A percentile compares a stretch with the other conserved stretches of the same genome.
Conservation (phyloP, 2,797 vertebrate species). For the Rhinophrynus dorsalis region DNA sequence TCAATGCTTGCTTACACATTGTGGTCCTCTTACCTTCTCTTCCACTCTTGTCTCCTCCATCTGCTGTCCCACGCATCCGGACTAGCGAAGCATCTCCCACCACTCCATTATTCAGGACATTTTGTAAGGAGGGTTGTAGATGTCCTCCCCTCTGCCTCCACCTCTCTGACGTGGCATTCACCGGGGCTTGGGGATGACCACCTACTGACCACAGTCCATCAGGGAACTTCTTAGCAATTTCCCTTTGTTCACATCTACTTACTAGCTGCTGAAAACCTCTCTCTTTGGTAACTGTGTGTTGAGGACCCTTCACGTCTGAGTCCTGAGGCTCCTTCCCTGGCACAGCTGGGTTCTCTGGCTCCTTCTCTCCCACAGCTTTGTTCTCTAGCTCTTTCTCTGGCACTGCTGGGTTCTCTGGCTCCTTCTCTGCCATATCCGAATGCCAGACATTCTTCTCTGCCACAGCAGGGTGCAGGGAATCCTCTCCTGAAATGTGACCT, state of each 20-base stretch:
- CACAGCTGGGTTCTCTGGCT: not conserved
- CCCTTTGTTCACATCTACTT: no score
- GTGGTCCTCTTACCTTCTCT: slow-evolving; percentile 71
- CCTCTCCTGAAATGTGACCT: slow-evolving; percentile 16
- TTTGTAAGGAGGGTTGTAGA: not conserved
- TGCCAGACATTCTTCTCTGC: no score
- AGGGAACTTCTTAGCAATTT: no score
- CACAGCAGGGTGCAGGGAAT: not conserved
- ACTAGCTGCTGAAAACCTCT: no score
- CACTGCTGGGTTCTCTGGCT: no score
- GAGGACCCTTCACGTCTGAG: not conserved
- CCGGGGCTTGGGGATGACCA: not conserved
- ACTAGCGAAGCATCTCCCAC: not conserved
- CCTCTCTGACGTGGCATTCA: not conserved
- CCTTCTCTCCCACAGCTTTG: not conserved
- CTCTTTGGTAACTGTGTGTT: no score
- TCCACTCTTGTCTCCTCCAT: slow-evolving; percentile 63
- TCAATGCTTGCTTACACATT: not conserved
- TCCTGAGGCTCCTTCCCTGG: slow-evolving; percentile 19
- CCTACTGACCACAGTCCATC: not conserved
- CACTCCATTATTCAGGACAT: not conserved
- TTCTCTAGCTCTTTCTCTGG: no score
- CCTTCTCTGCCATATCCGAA: no score
- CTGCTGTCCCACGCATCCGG: not conserved
- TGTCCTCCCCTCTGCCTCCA: slow-evolving; percentile 19